Evolutionary conservation across 2,888 invertebrate species (phyloP), one percentile per base, ranked within the genome.

Genomic region (Eubasilissa splendida): DNA sequence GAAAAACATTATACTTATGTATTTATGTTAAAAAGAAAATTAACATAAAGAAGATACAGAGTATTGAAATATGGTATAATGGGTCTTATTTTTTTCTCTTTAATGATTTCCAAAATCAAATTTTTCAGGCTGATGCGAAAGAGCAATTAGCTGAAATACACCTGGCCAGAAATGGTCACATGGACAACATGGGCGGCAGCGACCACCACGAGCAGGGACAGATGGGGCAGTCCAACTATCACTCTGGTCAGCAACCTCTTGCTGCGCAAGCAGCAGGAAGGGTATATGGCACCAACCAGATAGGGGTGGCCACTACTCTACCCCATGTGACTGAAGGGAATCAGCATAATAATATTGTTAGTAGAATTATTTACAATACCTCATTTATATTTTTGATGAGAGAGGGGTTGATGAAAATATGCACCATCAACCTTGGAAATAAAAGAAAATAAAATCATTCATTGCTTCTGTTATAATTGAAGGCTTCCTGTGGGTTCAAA

Each of bases 251-350:
- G 81, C 87, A 88, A 83, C 85, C 87, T 1, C 52, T 76, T 11
- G 54, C 79, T 82, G 88, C 88, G 79, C 87, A 88, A 68, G 87
- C 88, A 79, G 70, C 87, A 3, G 88, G 87, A 75, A 86, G 90
- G 14, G 88, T 89, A 87, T 90, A 88, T 82, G 89, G 88, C 0
- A 88, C 90, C 1, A 91, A 91, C 83, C 90, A 90, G 84, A 88
- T 90, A 75, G 91, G 91, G 1, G 90, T 90, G 0, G 90, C 90
- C 7, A 90, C 90, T 0, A 91, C 90, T 0, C 84, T 91, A 80
- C 89, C 89, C 0, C 90, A 90, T 68, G 85, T 88, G 42, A 76
- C 65, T 9, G 82, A 84, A 4, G 65, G 63, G 22, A 80, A 75
- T 53, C 80, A 76, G 7, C 80, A 76, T 3, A 80, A 75, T 70